These are phyloP conservation scores for Sitta europaea DNA, from an alignment of 2,113 vertebrate species.

Conservation along the genomic window DNA sequence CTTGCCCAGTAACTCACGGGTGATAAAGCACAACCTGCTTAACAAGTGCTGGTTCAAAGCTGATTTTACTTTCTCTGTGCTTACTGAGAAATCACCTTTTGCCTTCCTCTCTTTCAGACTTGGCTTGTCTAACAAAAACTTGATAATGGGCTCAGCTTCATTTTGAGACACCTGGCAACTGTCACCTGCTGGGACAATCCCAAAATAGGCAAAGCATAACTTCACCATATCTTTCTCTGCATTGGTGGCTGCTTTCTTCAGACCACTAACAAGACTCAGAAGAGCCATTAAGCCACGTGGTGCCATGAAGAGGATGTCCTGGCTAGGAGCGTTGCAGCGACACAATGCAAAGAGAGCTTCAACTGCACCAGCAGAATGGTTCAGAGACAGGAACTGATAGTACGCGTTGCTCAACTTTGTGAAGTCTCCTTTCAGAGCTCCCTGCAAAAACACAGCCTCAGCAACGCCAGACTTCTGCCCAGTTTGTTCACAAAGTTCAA, in stretches of 20 bases:
- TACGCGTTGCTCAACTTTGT: slow-evolving; percentile 39
- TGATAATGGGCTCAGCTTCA: slow-evolving; percentile 67
- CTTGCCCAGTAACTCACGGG: slow-evolving; percentile 3
- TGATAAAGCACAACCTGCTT: slow-evolving; percentile 65
- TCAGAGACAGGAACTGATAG: slow-evolving; percentile 49
- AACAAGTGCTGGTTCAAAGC: slow-evolving; percentile 71
- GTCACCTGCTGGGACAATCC: slow-evolving; percentile 67
- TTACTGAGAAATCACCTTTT: slow-evolving; percentile 60
- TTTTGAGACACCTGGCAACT: slow-evolving; percentile 70
- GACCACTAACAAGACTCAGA: slow-evolving; percentile 61
- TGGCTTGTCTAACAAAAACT: slow-evolving; percentile 45
- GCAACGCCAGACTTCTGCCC: slow-evolving; percentile 58
- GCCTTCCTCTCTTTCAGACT: slow-evolving; percentile 57
- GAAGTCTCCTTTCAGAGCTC: slow-evolving; percentile 63
- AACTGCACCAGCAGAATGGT: slow-evolving; percentile 71
- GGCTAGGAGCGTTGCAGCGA: neutral
- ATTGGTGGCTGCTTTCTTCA: slow-evolving; percentile 72
- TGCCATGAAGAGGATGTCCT: slow-evolving; percentile 53
- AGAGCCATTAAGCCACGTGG: slow-evolving; percentile 54
- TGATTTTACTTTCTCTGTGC: slow-evolving; percentile 62
- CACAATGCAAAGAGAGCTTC: slow-evolving; percentile 67
- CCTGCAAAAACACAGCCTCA: slow-evolving; percentile 72
- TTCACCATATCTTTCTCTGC: slow-evolving; percentile 79
- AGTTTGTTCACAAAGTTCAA: slow-evolving; percentile 63
- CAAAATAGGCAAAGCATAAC: slow-evolving; percentile 79